Conservation (phyloP, 2,888 invertebrate genomes). For the Nematopogon swammerdamellus region DNA sequence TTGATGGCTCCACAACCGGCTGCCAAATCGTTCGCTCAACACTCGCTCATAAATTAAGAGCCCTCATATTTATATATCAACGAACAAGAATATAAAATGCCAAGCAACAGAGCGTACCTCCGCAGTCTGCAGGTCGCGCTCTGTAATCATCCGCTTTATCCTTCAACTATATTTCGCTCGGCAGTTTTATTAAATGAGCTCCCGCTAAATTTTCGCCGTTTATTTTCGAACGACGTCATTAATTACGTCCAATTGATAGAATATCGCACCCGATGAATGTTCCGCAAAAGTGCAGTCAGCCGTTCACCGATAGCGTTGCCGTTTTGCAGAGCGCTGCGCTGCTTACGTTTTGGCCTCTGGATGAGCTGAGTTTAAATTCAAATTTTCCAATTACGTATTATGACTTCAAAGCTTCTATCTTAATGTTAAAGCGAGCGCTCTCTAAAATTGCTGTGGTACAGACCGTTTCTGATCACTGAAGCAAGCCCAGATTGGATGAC, state of each 20-base stretch:
- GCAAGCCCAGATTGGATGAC: no score
- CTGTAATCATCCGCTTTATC: slow-evolving; percentile 50
- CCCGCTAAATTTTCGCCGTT: background rate
- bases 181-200: background rate
- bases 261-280: background rate
- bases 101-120: slow-evolving; percentile 43
- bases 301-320: background rate
- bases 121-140: slow-evolving; percentile 18
- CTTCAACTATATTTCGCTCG: slow-evolving; percentile 20
- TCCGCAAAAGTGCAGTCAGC: background rate
- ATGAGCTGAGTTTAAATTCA: no score
- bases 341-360: no score
- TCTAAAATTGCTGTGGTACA: no score
- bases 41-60: slow-evolving; percentile 46
- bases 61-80: slow-evolving; percentile 48
- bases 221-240: background rate
- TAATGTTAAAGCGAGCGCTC: no score
- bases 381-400: no score
- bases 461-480: no score
- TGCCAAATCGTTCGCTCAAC: background rate
- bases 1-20: background rate
- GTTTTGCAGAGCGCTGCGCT: no score
- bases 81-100: slow-evolving; percentile 45
- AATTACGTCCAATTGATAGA: background rate
- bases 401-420: no score